Evolutionary conservation across 2,888 invertebrate species (phyloP), one percentile per base, ranked within the genome.

Genomic region (Ormyrus rosae): DNA sequence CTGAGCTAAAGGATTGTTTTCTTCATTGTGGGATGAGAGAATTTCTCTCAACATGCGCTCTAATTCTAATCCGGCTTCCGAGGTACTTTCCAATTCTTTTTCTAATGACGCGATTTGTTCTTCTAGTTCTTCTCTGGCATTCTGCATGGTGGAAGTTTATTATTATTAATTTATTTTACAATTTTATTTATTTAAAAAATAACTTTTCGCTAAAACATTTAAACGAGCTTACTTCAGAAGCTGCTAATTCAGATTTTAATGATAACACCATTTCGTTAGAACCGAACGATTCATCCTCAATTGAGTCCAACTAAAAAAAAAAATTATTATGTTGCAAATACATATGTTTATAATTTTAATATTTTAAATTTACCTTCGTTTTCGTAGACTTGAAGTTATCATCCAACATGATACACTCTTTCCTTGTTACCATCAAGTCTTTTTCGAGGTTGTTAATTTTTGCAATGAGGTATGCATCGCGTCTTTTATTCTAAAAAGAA

Each of bases 81-180:
- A 95, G 0, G 96, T 95, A 86, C 94, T 95, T 90, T 96, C 96
- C 61, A 96, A 92, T 87, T 96, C 93, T 92, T 95, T 93, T 91
- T 96, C 93, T 86, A 95, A 87, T 88, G 93, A 92, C 71, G 92
- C 91, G 34, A 96, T 92, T 89, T 96, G 94, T 73, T 95, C 95
- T 88, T 96, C 93, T 61, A 95, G 87, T 78, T 92, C 92, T 5
- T 85, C 85, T 83, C 92, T 93, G 19, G 88, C 88, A 71, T 88
- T 89, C 91, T 91, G 34, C 4, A 72, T 6, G 83, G 80, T 34
- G 34, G 71, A 67, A 53, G 53, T 73, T 67, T 53, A 61, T 71
- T 51, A 68, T 70, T 58, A 60, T 60, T 55, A n/a, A 2, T 34
- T 70, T 34, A 8, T 53, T 68, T 46, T 60, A 51, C 9, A 69